Evolutionary conservation across 2,797 vertebrate genomes (phyloP).

Genomic region (Sandelia bainsii): DNA sequence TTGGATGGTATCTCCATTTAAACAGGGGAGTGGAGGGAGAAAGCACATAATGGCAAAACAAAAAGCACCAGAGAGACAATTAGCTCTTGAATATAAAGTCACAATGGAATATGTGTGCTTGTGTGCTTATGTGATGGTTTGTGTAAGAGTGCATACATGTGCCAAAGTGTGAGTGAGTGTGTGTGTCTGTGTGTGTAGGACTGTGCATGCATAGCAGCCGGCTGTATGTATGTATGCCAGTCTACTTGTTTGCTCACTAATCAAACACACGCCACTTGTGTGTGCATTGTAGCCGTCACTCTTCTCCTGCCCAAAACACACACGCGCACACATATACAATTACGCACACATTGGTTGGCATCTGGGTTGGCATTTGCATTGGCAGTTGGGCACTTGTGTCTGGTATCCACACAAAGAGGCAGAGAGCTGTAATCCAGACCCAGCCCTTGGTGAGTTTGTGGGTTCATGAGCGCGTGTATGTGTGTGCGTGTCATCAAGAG

Average conservation of each 20-base stretch:
- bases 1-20: conserved; percentile 74
- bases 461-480: conserved; percentile 15
- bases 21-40: conserved; percentile 63
- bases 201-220: conserved; percentile 45
- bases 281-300: conserved; percentile 57
- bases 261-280: conserved; percentile 64
- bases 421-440: conserved; percentile 75
- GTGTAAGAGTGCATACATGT: conserved; percentile 34
- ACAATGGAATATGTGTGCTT: conserved; percentile 31
- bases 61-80: conserved; percentile 75
- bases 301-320: conserved; percentile 38
- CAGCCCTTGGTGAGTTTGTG: conserved; percentile 57
- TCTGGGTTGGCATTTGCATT: conserved; percentile 72
- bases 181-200: conserved; percentile 29
- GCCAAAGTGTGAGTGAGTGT: conserved; percentile 27
- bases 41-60: conserved; percentile 66
- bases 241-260: conserved; percentile 70
- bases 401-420: conserved; percentile 70
- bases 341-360: conserved; percentile 56
- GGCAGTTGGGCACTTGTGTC: conserved; percentile 60
- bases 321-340: background rate
- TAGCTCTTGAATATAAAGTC: conserved; percentile 60
- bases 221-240: conserved; percentile 49
- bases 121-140: conserved; percentile 22
- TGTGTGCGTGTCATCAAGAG: conserved; percentile 49